Conservation (phyloP, 2,888 invertebrate genomes). For the Xestia sexstrigata region DNA sequence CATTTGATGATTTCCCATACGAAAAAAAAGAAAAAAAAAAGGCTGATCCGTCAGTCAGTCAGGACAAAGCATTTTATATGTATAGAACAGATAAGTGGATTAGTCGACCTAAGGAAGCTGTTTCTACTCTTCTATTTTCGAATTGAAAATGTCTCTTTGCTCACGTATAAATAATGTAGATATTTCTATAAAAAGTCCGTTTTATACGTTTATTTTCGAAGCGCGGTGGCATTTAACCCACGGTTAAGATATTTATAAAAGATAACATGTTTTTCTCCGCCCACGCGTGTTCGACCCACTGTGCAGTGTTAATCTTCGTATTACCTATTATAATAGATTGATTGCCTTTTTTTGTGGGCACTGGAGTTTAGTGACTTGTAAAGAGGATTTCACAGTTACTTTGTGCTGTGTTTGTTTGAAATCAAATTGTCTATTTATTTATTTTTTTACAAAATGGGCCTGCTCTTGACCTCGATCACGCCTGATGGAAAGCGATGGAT, state of each 20-base stretch:
- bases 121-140: no score
- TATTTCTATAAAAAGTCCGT: background rate
- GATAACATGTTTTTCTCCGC: constrained; percentile 48
- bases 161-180: background rate
- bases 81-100: no score
- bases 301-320: constrained; percentile 51
- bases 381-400: constrained; percentile 26
- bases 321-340: constrained; percentile 46
- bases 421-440: background rate
- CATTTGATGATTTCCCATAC: no score
- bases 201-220: constrained; percentile 49
- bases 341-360: constrained; percentile 43
- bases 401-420: background rate
- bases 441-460: no score
- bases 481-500: no score
- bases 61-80: no score
- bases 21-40: no score
- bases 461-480: no score
- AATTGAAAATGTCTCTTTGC: background rate
- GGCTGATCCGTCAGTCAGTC: no score
- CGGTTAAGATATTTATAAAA: constrained; percentile 40
- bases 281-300: constrained; percentile 54
- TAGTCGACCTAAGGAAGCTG: no score
- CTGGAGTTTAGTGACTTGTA: constrained; percentile 53
- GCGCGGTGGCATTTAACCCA: constrained; percentile 49